These are phyloP conservation scores for Callyntrura guangdongensis DNA, from an alignment of 2,888 invertebrate genomes.

Conservation along the genomic window DNA sequence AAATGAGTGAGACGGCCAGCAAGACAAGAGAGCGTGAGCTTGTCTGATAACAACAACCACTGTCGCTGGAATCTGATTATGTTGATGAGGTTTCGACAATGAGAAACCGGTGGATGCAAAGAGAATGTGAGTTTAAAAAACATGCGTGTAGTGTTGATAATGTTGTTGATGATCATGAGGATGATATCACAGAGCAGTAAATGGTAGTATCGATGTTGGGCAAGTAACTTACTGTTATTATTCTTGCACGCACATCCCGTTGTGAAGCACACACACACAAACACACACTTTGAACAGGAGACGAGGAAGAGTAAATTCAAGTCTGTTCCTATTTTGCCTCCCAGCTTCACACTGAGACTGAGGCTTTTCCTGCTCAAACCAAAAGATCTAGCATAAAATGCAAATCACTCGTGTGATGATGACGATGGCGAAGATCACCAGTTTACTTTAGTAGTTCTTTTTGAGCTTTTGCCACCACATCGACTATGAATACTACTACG, in stretches of 20 bases:
- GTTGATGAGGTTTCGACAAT: constrained; percentile 12
- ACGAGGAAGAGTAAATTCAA: constrained; percentile 29
- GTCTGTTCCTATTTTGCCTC: constrained; percentile 56
- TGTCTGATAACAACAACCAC: constrained; percentile 6
- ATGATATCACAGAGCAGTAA: constrained; percentile 35
- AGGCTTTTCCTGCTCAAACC: constrained; percentile 28
- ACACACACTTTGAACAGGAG: constrained; percentile 51
- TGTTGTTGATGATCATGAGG: neutral
- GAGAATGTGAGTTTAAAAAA: constrained; percentile 34
- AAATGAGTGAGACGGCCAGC: neutral
- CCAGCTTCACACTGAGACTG: constrained; percentile 61
- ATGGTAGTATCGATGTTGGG: neutral
- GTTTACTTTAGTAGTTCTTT: constrained; percentile 19
- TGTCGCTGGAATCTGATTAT: neutral
- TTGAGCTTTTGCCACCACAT: neutral
- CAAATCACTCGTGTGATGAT: constrained; percentile 62
- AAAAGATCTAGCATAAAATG: constrained; percentile 53
- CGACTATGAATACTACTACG: constrained; percentile 1
- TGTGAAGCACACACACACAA: neutral
- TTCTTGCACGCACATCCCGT: constrained; percentile 29
- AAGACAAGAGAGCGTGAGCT: neutral
- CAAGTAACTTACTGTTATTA: constrained; percentile 21
- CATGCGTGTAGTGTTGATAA: neutral
- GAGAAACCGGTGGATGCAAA: constrained; percentile 32
- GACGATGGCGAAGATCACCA: constrained; percentile 54